phyloP scores from a whole-genome alignment of 2,888 invertebrate species.

The Acholoe squamosa region DNA sequence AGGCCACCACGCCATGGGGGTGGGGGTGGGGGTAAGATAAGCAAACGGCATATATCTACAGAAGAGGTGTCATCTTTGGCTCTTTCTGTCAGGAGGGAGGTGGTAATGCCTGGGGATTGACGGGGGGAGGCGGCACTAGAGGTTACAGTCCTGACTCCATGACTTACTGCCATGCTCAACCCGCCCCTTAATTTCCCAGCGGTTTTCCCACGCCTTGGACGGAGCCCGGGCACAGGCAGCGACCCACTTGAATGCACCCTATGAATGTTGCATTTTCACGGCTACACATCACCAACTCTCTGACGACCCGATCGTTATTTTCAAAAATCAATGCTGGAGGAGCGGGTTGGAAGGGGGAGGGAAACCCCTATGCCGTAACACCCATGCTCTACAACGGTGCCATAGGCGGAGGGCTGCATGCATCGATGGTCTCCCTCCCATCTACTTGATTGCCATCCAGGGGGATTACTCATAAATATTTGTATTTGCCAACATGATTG shows the following conservation, averaged over 20 bases:
- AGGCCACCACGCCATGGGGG: too few species aligned
- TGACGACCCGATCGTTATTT: not conserved
- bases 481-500: slow-evolving; percentile 15
- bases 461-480: slow-evolving; percentile 45
- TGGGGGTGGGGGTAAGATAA: too few species aligned
- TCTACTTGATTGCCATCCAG: not conserved
- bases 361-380: not conserved
- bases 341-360: not conserved
- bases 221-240: not conserved
- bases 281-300: slow-evolving; percentile 3
- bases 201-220: slow-evolving; percentile 37
- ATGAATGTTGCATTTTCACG: slow-evolving; percentile 56
- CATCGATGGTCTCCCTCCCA: not conserved
- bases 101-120: not conserved
- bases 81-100: not conserved
- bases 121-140: not conserved
- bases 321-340: not conserved
- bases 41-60: too few species aligned
- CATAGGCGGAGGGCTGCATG: not conserved
- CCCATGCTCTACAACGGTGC: not conserved
- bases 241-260: slow-evolving; percentile 21
- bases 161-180: slow-evolving; percentile 49
- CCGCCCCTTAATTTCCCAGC: slow-evolving; percentile 49
- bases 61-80: too few species aligned
- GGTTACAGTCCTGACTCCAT: not conserved